Evolutionary conservation across 1,140 invertebrate species (phyloP).

Genomic region (Pissodes strobi): DNA sequence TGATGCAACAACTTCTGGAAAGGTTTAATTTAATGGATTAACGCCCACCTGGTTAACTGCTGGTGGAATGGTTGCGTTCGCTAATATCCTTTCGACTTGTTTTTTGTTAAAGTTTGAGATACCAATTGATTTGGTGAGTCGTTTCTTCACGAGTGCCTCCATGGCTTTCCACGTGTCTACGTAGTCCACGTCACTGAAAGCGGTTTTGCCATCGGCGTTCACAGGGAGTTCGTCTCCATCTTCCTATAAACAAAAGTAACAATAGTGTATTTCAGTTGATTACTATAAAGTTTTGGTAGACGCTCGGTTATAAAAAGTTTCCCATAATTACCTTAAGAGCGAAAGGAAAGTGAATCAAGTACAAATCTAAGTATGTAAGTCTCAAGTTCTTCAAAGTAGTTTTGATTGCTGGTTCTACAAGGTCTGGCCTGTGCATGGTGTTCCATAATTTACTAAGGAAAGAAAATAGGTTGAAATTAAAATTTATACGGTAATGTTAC

Average conservation of each 20-base stretch:
- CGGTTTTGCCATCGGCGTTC: constrained; percentile 57
- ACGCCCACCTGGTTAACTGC: constrained; percentile 81
- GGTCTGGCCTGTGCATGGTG: constrained; percentile 64
- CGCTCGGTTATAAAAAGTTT: no score
- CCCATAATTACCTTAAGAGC: constrained; percentile 49
- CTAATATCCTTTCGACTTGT: constrained; percentile 77
- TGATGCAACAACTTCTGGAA: no score
- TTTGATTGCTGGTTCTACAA: constrained; percentile 66
- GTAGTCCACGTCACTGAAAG: constrained; percentile 69
- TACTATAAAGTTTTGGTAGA: no score
- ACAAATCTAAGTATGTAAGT: constrained; percentile 77
- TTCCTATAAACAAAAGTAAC: constrained; percentile 14
- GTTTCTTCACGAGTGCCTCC: constrained; percentile 75
- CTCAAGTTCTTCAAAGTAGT: constrained; percentile 67
- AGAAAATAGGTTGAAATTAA: no score
- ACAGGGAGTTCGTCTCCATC: constrained; percentile 20
- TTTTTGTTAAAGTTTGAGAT: constrained; percentile 88
- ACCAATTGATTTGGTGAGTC: constrained; percentile 78
- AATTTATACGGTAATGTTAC: no score
- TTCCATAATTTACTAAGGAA: constrained; percentile 69
- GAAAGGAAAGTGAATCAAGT: constrained; percentile 80
- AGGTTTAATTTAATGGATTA: no score
- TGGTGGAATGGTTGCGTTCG: constrained; percentile 72
- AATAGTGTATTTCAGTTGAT: no score
- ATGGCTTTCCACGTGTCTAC: constrained; percentile 89